phyloP scores from a whole-genome alignment of 2,797 vertebrate species.

The Acrocephalus scirpaceus region DNA sequence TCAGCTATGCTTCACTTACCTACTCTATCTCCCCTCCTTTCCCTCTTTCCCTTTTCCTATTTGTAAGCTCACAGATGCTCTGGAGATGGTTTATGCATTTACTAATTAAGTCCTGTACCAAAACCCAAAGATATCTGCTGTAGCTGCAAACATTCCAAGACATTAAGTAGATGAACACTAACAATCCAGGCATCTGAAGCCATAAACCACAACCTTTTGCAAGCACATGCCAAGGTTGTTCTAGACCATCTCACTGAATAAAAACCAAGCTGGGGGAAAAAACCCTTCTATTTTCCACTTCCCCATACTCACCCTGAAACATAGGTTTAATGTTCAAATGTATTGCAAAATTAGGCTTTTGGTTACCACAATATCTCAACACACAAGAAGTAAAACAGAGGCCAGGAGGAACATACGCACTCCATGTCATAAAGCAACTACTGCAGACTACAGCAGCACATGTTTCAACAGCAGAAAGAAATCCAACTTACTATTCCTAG shows the following conservation, averaged over 20 bases:
- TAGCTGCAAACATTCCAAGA: not conserved
- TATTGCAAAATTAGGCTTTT: not conserved
- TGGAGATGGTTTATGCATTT: not conserved
- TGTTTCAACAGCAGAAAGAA: not conserved
- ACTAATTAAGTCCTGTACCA: not conserved
- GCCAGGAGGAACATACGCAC: not conserved
- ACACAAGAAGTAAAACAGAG: not conserved
- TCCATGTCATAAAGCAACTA: not conserved
- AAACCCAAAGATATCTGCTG: not conserved
- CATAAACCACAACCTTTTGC: not conserved
- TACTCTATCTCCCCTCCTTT: not conserved
- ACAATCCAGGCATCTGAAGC: not conserved
- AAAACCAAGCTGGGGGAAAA: not conserved
- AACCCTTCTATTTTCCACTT: not conserved
- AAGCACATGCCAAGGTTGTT: not conserved
- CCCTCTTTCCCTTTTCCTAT: not conserved
- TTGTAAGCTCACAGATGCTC: not conserved
- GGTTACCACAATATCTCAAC: not conserved
- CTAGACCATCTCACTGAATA: not conserved
- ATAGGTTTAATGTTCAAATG: not conserved
- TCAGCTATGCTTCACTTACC: not conserved
- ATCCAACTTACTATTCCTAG: not conserved
- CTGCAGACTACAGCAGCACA: not conserved
- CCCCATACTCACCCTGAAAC: not conserved
- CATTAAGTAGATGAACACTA: not conserved